Conservation (phyloP, 2,113 vertebrate genomes). For the Telmatochromis brachygnathus region DNA sequence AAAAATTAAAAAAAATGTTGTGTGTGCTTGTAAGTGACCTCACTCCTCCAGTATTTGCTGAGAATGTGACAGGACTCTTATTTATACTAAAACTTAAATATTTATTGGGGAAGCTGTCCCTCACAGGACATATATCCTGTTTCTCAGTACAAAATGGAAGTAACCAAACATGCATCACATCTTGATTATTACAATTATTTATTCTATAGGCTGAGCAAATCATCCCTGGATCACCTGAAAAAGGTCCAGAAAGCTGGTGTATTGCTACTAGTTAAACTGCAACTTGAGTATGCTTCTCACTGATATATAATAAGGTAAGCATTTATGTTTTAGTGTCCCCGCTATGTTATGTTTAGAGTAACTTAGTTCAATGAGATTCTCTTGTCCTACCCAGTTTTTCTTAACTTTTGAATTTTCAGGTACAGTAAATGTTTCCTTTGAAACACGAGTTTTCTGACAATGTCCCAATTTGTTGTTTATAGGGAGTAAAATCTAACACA, state of each 20-base stretch:
- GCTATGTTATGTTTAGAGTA: neutral
- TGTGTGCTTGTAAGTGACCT: neutral
- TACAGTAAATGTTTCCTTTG: fast-evolving
- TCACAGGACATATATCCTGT: neutral
- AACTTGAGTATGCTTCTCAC: neutral
- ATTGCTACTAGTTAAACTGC: neutral
- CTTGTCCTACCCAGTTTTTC: fast-evolving
- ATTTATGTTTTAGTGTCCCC: fast-evolving
- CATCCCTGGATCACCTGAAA: neutral
- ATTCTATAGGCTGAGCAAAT: neutral
- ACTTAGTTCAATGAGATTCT: neutral
- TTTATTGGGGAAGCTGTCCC: neutral
- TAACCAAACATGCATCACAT: neutral
- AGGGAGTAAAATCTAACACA: fast-evolving
- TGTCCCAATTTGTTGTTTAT: neutral
- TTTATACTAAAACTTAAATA: neutral
- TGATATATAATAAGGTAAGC: neutral
- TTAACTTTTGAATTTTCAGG: neutral
- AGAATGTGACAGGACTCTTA: neutral
- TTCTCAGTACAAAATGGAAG: fast-evolving
- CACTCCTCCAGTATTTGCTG: neutral
- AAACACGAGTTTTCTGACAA: fast-evolving
- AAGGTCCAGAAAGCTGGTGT: fast-evolving
- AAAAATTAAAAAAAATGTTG: too few species aligned
- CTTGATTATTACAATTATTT: fast-evolving